Percentiles rank a stretch among this genome's conserved stretches.
These are phyloP conservation scores for Medauroidea extradentata DNA, from an alignment of 1,140 invertebrate species.

Conservation along the genomic window DNA sequence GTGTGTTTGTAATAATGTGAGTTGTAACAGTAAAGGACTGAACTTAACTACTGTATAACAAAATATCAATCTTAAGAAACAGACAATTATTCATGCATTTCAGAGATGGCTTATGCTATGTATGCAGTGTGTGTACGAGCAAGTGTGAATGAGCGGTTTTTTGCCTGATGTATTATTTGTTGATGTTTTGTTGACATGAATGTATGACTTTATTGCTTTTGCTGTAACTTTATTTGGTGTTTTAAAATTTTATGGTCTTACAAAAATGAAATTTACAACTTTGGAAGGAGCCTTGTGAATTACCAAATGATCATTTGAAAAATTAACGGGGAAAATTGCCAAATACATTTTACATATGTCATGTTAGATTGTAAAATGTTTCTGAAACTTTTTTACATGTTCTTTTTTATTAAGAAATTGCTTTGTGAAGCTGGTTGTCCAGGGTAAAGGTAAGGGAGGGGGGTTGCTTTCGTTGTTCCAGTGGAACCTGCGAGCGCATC, in stretches of 20 bases:
- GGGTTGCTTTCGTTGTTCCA: conserved; percentile 15
- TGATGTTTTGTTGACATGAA: too few relatives aligned
- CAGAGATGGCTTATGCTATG: too few relatives aligned
- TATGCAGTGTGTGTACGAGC: too few relatives aligned
- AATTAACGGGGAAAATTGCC: not conserved
- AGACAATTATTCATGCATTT: too few relatives aligned
- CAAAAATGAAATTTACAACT: not conserved
- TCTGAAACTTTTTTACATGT: conserved; percentile 12
- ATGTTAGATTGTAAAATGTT: conserved; percentile 10
- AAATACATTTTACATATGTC: conserved; percentile 13
- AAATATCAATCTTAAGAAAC: too few relatives aligned
- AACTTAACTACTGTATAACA: too few relatives aligned
- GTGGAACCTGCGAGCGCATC: not conserved
- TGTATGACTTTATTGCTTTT: too few relatives aligned
- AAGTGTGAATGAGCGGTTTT: too few relatives aligned
- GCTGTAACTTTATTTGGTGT: too few relatives aligned
- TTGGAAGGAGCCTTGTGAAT: not conserved
- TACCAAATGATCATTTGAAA: not conserved
- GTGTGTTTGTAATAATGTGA: too few relatives aligned
- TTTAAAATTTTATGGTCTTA: not conserved
- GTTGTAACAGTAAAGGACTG: too few relatives aligned
- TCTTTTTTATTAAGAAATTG: conserved; percentile 16
- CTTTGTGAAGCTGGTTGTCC: conserved; percentile 15
- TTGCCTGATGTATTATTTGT: too few relatives aligned
- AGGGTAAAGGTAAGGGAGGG: conserved; percentile 9